Percentiles rank a stretch among this genome's conserved stretches.
phyloP scores from a whole-genome alignment of 2,113 vertebrate genomes.

The Mungos mungo region DNA sequence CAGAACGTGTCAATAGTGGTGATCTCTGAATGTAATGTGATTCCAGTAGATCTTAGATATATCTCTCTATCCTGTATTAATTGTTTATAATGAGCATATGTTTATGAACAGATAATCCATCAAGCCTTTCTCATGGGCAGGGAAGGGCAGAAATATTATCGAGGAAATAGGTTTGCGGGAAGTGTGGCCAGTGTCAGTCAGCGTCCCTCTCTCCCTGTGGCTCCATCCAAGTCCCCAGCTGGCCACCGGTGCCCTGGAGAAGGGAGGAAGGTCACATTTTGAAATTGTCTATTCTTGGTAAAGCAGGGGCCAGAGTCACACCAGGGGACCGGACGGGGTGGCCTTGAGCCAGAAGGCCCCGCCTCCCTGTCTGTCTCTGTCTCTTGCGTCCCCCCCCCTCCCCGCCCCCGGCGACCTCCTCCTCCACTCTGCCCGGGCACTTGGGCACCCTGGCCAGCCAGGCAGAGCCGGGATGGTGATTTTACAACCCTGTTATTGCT shows the following conservation, averaged over 20 bases:
- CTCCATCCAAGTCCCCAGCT: not conserved
- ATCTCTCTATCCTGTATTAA: not conserved
- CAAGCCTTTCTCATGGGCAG: not conserved
- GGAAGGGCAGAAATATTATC: not conserved
- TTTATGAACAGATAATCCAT: not conserved
- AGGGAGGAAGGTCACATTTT: not conserved
- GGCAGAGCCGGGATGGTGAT: slow-evolving; percentile 73
- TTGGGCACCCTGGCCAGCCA: slow-evolving; percentile 58
- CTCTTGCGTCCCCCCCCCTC: slow-evolving; percentile 47
- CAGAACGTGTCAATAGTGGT: not conserved
- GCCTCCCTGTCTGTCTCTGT: not conserved
- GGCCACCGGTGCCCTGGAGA: not conserved
- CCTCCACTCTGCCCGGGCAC: not conserved
- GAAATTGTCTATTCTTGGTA: not conserved
- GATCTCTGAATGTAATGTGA: not conserved
- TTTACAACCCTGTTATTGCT: slow-evolving; percentile 80
- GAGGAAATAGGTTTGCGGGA: not conserved
- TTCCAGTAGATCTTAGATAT: not conserved
- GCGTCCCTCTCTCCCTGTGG: not conserved
- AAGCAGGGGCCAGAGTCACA: not conserved
- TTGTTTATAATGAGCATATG: not conserved
- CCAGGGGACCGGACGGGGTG: not conserved
- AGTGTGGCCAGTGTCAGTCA: not conserved
- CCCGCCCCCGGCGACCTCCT: slow-evolving; percentile 59
- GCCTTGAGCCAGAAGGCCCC: slow-evolving; percentile 6